Evolutionary conservation across 2,888 invertebrate genomes (phyloP).

Genomic region (Brachycybe producta): DNA sequence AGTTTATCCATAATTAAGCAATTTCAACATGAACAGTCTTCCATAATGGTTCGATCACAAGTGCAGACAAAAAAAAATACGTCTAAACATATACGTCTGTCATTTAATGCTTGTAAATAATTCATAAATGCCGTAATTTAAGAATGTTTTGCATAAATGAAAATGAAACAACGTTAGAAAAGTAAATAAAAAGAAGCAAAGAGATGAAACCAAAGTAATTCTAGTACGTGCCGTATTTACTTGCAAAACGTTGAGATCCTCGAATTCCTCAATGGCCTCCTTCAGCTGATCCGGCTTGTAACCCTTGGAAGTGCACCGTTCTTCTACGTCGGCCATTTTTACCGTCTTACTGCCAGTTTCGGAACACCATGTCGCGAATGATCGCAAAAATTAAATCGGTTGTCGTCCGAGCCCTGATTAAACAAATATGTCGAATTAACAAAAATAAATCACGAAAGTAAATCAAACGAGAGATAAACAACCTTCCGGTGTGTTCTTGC

Average conservation of each 20-base stretch:
- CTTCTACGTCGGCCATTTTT: conserved; percentile 68
- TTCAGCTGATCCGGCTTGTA: conserved; percentile 82
- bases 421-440: no score
- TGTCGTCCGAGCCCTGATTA: conserved; percentile 35
- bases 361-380: conserved; percentile 62
- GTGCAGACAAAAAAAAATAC: no score
- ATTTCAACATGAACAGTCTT: no score
- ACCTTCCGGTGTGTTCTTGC: conserved; percentile 21
- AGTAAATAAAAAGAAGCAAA: no score
- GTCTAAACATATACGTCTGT: no score
- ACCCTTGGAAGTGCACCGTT: conserved; percentile 63
- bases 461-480: not conserved
- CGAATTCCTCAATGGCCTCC: conserved; percentile 85
- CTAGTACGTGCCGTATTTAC: conserved; percentile 83
- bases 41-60: no score
- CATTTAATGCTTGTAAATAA: no score
- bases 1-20: no score
- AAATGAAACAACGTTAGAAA: no score
- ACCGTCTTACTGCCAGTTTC: conserved; percentile 54
- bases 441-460: not conserved
- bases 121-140: no score
- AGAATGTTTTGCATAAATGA: no score
- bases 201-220: conserved; percentile 67
- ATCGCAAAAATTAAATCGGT: conserved; percentile 76
- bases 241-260: conserved; percentile 89